Evolutionary conservation across 53 echinoderm and acorn worm species (phyloP).

Genomic region (Patiria pectinifera): DNA sequence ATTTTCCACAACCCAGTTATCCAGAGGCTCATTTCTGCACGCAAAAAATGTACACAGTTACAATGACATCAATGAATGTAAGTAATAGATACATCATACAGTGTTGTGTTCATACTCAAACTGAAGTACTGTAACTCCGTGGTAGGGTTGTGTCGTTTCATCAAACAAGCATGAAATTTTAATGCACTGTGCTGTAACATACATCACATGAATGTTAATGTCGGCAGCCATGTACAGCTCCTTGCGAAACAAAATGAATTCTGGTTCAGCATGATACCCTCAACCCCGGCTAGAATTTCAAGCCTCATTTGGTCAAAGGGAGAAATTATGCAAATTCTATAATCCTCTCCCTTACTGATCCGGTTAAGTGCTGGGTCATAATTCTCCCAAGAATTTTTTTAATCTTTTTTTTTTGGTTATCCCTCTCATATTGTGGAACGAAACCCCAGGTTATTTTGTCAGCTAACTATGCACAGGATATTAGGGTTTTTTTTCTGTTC

Average conservation of each 20-base stretch:
- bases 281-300: slow-evolving; percentile 18
- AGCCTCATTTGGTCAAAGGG: slow-evolving; percentile 60
- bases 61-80: no score
- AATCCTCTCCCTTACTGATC: slow-evolving; percentile 21
- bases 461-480: slow-evolving; percentile 56
- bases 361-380: slow-evolving; percentile 23
- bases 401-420: neutral
- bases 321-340: slow-evolving; percentile 58
- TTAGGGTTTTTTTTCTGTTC: slow-evolving; percentile 32
- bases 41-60: no score
- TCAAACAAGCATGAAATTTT: slow-evolving; percentile 8
- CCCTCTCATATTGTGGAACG: slow-evolving; percentile 1
- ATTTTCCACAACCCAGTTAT: no score
- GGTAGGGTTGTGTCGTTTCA: neutral
- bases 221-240: neutral
- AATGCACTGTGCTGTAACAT: neutral
- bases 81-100: neutral
- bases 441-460: slow-evolving; percentile 62
- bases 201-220: neutral
- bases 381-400: slow-evolving; percentile 15
- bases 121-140: neutral
- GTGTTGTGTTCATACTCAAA: neutral
- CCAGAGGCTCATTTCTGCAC: no score
- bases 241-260: neutral
- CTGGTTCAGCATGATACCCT: neutral